Percentiles rank a stretch among this genome's conserved stretches.
Evolutionary conservation across 2,113 vertebrate genomes (phyloP).

Genomic region (Galemys pyrenaicus): DNA sequence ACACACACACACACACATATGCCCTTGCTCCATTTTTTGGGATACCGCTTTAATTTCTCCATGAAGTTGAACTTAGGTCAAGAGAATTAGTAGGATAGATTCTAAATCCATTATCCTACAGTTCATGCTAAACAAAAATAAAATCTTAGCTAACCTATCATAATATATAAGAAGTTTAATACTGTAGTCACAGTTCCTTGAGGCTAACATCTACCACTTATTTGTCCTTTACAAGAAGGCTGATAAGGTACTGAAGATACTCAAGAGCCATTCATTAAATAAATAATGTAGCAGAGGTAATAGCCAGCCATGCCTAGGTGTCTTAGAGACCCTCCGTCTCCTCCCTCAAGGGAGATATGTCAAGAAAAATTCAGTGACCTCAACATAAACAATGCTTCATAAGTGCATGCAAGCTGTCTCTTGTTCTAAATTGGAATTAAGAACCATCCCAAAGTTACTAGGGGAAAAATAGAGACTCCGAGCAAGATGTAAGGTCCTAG

Average conservation of each 20-base stretch:
- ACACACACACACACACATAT: too few relatives aligned
- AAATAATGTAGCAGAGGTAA: not conserved
- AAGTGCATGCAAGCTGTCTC: not conserved
- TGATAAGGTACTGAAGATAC: not conserved
- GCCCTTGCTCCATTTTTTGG: not conserved
- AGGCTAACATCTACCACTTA: not conserved
- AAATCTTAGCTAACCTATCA: not conserved
- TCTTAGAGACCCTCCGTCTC: not conserved
- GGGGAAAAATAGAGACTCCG: not conserved
- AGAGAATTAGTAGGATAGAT: not conserved
- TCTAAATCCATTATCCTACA: not conserved
- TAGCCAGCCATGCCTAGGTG: not conserved
- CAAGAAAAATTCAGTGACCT: not conserved
- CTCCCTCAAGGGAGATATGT: not conserved
- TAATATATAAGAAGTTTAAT: not conserved
- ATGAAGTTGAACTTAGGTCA: not conserved
- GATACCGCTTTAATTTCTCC: not conserved
- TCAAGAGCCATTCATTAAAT: not conserved
- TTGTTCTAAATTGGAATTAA: slow-evolving; percentile 23
- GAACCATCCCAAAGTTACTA: not conserved
- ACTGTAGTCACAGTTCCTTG: not conserved
- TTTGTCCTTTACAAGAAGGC: too few relatives aligned
- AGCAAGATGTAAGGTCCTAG: slow-evolving; percentile 14
- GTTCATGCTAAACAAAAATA: not conserved
- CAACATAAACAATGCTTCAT: not conserved